Evolutionary conservation across 2,113 vertebrate species (phyloP).

Genomic region (Paradoxurus hermaphroditus): DNA sequence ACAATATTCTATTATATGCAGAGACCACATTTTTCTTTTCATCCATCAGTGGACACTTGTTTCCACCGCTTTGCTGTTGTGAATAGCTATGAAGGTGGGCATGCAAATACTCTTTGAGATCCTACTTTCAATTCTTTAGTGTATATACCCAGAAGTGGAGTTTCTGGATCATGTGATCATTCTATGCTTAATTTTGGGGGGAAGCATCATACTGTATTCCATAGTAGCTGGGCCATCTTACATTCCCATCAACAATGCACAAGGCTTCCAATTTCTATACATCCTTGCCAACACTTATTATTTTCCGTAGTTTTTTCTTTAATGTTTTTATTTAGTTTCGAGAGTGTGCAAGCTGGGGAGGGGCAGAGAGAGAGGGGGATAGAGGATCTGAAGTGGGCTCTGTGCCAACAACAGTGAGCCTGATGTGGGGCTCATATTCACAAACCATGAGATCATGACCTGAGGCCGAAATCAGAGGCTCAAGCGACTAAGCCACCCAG

Average conservation of each 20-base stretch:
- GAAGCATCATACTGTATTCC: not conserved
- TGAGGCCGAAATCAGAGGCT: too few relatives aligned
- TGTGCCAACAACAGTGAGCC: too few relatives aligned
- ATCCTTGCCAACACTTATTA: not conserved
- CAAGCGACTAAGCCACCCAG: too few relatives aligned
- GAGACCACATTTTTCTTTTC: not conserved
- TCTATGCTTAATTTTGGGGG: not conserved
- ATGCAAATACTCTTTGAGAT: not conserved
- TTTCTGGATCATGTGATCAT: not conserved
- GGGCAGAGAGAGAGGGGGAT: too few relatives aligned
- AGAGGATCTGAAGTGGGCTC: too few relatives aligned
- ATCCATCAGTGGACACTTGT: not conserved
- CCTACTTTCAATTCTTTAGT: not conserved
- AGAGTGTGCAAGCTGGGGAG: too few relatives aligned
- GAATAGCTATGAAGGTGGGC: not conserved
- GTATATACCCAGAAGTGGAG: not conserved
- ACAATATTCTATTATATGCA: not conserved
- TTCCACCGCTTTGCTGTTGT: not conserved
- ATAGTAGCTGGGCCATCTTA: not conserved
- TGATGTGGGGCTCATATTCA: too few relatives aligned
- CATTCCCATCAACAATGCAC: not conserved
- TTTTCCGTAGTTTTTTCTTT: not conserved
- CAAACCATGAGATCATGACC: too few relatives aligned
- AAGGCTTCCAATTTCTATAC: not conserved
- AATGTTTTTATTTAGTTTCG: not conserved